Conservation (phyloP, 2,797 vertebrate species). For the Craterocephalus amniculus region DNA sequence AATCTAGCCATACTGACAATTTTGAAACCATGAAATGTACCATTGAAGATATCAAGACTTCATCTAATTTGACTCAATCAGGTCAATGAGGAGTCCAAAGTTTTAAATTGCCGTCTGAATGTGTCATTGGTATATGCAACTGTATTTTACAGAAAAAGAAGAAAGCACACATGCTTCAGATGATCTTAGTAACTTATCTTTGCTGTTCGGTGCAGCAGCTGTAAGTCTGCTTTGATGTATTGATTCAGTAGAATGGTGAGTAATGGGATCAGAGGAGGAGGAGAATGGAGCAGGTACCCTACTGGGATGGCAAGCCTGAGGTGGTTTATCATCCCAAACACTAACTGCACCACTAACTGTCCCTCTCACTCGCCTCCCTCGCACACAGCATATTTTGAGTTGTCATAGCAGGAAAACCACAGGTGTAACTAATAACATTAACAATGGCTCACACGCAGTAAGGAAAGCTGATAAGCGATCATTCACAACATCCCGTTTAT, state of each 20-base stretch:
- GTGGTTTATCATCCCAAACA: constrained; percentile 61
- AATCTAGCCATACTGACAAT: not conserved
- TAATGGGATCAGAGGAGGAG: constrained; percentile 60
- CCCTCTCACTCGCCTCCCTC: constrained; percentile 15
- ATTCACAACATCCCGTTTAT: constrained; percentile 2
- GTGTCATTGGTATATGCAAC: constrained; percentile 2
- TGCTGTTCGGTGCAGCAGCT: constrained; percentile 33
- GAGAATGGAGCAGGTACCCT: constrained; percentile 52
- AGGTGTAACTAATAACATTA: constrained; percentile 29
- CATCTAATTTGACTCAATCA: constrained; percentile 5
- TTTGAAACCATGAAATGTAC: too few species aligned
- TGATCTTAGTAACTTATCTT: constrained; percentile 22
- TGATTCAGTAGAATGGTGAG: constrained; percentile 52
- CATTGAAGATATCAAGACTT: too few species aligned
- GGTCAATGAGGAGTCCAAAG: constrained; percentile 5
- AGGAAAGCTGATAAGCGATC: constrained; percentile 18
- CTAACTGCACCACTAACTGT: constrained; percentile 21
- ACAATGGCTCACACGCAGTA: constrained; percentile 17
- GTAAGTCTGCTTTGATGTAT: constrained; percentile 54
- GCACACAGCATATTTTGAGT: constrained; percentile 31
- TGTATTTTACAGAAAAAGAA: constrained; percentile 19
- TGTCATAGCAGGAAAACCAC: constrained; percentile 30
- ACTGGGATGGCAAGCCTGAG: constrained; percentile 43
- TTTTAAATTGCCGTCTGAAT: not conserved
- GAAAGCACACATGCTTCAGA: constrained; percentile 17